Evolutionary conservation across 2,888 invertebrate species (phyloP).

Genomic region (Thecophora atra): DNA sequence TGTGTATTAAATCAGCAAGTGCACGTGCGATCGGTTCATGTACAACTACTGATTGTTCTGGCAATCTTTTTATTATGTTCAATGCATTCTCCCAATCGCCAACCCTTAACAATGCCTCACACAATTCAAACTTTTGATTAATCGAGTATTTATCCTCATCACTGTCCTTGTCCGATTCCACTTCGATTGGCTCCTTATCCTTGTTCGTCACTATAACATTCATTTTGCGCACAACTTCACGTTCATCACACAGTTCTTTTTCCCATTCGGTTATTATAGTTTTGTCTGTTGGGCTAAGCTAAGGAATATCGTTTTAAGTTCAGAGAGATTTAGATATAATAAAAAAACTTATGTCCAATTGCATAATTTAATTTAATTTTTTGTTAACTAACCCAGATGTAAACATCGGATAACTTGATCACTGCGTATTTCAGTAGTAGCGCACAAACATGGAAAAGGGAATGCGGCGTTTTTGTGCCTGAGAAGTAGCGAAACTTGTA

Average conservation of each 20-base stretch:
- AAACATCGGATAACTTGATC: slow-evolving; percentile 86
- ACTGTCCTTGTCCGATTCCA: slow-evolving; percentile 75
- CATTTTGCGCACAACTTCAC: slow-evolving; percentile 87
- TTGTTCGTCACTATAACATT: slow-evolving; percentile 84
- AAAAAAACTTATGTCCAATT: no score
- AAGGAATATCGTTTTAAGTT: slow-evolving; percentile 28
- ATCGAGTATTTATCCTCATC: slow-evolving; percentile 67
- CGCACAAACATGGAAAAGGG: slow-evolving; percentile 90
- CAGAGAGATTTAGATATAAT: background rate
- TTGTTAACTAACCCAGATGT: slow-evolving; percentile 80
- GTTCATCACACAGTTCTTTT: slow-evolving; percentile 82
- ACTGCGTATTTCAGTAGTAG: slow-evolving; percentile 88
- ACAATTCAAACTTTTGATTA: slow-evolving; percentile 95
- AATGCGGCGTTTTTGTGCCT: slow-evolving; percentile 76
- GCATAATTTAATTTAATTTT: slow-evolving; percentile 6
- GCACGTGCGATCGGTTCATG: slow-evolving; percentile 82
- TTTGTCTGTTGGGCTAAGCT: slow-evolving; percentile 87
- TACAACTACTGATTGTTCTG: slow-evolving; percentile 80
- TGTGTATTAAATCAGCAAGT: slow-evolving; percentile 82
- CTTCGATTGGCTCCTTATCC: slow-evolving; percentile 80
- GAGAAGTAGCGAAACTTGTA: slow-evolving; percentile 85
- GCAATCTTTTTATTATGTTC: slow-evolving; percentile 81
- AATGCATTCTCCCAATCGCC: slow-evolving; percentile 92
- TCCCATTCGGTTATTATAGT: slow-evolving; percentile 84
- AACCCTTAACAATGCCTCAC: slow-evolving; percentile 86